phyloP scores from a whole-genome alignment of 2,888 invertebrate species.

The Ametastegia equiseti region DNA sequence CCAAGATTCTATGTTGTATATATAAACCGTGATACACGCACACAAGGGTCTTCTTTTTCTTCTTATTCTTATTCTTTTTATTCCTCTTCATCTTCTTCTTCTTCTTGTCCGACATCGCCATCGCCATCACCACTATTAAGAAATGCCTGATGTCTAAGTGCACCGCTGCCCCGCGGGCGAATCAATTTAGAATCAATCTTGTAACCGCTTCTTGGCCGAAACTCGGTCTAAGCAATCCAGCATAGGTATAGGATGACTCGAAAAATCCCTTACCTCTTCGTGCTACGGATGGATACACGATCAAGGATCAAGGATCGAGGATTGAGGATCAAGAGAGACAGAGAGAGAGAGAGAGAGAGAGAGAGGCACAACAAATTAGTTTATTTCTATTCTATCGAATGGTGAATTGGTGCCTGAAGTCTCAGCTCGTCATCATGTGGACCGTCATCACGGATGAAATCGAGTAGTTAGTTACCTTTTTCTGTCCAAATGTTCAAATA shows the following conservation, averaged over 20 bases:
- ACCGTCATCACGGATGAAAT: background rate
- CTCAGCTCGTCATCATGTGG: conserved; percentile 19
- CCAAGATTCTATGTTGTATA: conserved; percentile 12
- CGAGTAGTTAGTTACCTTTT: background rate
- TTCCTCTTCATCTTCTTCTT: too few species aligned
- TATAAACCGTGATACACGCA: background rate
- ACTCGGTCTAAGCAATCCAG: background rate
- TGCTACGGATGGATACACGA: background rate
- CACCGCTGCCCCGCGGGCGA: conserved; percentile 49
- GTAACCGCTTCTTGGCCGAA: conserved; percentile 39
- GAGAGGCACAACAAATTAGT: conserved; percentile 49
- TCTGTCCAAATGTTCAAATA: conserved; percentile 18
- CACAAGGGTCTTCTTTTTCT: background rate
- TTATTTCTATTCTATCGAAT: conserved; percentile 44
- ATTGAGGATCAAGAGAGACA: conserved; percentile 14
- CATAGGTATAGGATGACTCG: conserved; percentile 52
- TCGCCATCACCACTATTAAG: conserved; percentile 3
- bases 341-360: conserved; percentile 29
- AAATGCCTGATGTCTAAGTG: conserved; percentile 33
- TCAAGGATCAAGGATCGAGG: conserved; percentile 21
- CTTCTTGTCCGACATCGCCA: background rate
- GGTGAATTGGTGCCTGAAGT: conserved; percentile 42
- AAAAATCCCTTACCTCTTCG: conserved; percentile 51
- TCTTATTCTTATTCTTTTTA: too few species aligned
- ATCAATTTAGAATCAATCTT: conserved; percentile 58